These are phyloP conservation scores for Gerris lacustris DNA, from an alignment of 2,888 invertebrate genomes.

Conservation along the genomic window DNA sequence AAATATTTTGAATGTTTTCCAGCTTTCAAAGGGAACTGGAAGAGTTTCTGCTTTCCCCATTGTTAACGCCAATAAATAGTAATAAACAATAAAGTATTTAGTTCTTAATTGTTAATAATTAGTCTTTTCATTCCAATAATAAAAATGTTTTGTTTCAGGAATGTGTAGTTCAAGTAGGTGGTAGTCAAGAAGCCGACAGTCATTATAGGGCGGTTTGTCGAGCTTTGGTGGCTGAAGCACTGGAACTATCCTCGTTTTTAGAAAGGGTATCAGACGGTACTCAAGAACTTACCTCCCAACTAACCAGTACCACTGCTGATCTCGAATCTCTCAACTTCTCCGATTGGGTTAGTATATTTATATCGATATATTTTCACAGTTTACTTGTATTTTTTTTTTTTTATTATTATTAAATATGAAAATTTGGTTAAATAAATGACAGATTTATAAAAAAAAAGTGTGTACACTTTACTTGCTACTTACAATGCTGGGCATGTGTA, in stretches of 20 bases:
- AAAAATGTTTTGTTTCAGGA: conserved; percentile 35
- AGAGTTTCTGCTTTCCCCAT: too few species aligned
- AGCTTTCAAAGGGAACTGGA: too few species aligned
- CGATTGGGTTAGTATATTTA: conserved; percentile 64
- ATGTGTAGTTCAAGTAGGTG: conserved; percentile 42
- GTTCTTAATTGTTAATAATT: too few species aligned
- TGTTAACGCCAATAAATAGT: too few species aligned
- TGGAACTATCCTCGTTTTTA: conserved; percentile 80
- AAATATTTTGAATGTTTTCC: too few species aligned
- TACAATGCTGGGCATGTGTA: too few species aligned
- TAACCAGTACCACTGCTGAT: conserved; percentile 7
- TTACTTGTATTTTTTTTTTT: too few species aligned
- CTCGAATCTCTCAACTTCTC: conserved; percentile 53
- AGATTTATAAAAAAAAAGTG: too few species aligned
- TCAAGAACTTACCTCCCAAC: conserved; percentile 45
- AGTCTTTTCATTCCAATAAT: background rate
- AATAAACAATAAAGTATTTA: too few species aligned
- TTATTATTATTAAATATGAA: too few species aligned
- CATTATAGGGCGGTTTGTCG: conserved; percentile 88
- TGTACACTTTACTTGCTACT: too few species aligned
- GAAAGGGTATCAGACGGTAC: conserved; percentile 66
- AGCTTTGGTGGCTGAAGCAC: conserved; percentile 79
- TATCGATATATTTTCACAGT: background rate
- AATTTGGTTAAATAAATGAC: too few species aligned
- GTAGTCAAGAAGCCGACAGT: conserved; percentile 50